A percentile compares a stretch with the other conserved stretches of the same genome.
Conservation (phyloP, 2,113 vertebrate genomes). For the Muscicapa adusta region DNA sequence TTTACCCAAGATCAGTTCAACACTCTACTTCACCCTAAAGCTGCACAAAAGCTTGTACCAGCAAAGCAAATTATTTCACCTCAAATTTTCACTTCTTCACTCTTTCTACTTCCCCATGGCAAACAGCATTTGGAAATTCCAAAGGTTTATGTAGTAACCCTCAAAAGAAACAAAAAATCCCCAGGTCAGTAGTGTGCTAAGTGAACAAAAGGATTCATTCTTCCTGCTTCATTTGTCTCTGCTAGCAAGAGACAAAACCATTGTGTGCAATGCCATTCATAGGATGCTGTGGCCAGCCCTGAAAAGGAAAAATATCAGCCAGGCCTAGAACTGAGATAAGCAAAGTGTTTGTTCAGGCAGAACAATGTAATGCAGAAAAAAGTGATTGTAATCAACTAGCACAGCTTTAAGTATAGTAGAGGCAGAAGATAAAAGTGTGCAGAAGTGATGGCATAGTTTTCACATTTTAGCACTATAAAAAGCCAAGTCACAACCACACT, state of each 20-base stretch:
- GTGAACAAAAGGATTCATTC: conserved; percentile 17
- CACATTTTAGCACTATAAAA: neutral
- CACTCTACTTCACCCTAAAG: neutral
- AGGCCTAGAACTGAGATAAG: neutral
- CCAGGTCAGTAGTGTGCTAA: neutral
- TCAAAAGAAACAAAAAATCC: neutral
- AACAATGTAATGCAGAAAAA: neutral
- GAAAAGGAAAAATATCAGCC: neutral
- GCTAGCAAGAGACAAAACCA: neutral
- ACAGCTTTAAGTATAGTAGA: neutral
- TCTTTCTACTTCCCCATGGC: neutral
- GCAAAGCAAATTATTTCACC: neutral
- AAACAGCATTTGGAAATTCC: neutral
- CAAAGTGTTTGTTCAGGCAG: neutral
- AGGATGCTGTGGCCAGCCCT: neutral
- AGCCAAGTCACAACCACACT: neutral
- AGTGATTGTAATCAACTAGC: neutral
- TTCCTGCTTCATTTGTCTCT: neutral
- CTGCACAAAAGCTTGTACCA: neutral
- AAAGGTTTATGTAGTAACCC: neutral
- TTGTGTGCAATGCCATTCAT: neutral
- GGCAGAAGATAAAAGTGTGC: neutral
- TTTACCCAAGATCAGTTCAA: neutral
- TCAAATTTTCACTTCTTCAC: neutral
- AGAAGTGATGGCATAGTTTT: neutral